Evolutionary conservation across 2,797 vertebrate species (phyloP).

Genomic region (Cossypha heuglini): DNA sequence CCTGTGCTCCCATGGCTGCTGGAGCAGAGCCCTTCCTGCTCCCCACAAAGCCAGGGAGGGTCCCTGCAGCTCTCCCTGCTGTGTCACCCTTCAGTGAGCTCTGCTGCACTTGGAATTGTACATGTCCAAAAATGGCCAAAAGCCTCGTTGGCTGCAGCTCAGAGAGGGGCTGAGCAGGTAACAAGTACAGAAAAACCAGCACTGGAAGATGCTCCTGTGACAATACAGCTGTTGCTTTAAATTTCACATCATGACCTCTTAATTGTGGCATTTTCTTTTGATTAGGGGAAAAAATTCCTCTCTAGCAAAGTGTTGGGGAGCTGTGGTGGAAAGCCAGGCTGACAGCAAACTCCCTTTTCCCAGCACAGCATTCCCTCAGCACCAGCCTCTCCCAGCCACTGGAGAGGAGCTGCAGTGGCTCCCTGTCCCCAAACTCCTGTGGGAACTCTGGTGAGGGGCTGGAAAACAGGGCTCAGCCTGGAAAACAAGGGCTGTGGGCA

Average conservation of each 20-base stretch:
- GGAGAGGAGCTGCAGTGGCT: background rate
- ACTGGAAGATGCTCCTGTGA: background rate
- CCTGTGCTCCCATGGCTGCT: background rate
- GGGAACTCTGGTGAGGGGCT: rapidly evolving
- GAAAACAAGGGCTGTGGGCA: background rate
- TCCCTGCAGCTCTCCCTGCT: background rate
- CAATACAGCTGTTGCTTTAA: background rate
- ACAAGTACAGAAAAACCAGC: background rate
- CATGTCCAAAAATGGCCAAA: background rate
- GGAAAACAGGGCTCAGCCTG: no score
- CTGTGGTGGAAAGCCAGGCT: background rate
- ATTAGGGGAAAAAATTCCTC: background rate
- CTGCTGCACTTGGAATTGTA: background rate
- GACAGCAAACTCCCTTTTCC: background rate
- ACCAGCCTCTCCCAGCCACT: background rate
- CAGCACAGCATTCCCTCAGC: background rate
- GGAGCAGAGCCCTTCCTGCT: background rate
- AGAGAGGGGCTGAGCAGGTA: background rate
- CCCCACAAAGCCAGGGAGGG: rapidly evolving
- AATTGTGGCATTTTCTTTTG: background rate
- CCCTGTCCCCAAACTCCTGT: rapidly evolving
- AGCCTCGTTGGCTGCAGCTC: background rate
- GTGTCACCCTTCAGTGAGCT: background rate
- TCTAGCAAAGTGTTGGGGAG: background rate
- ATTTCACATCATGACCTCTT: background rate